phyloP scores from a whole-genome alignment of 2,113 vertebrate genomes.

The Cyprinodon variegatus region DNA sequence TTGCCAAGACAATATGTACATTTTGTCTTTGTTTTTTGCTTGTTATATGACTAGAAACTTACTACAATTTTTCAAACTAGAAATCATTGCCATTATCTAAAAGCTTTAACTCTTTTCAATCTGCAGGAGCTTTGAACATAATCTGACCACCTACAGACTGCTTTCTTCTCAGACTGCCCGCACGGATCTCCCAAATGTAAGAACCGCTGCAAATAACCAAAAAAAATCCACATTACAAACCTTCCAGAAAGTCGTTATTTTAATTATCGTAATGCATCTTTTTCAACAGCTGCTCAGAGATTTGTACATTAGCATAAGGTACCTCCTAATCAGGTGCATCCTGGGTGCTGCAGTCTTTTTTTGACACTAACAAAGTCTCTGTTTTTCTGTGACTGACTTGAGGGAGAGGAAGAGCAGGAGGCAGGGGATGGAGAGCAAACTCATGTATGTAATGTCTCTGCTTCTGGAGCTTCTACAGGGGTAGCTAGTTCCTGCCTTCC shows the following conservation, averaged over 20 bases:
- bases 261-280: conserved; percentile 42
- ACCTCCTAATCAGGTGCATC: conserved; percentile 52
- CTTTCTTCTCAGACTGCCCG: conserved; percentile 85
- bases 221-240: background rate
- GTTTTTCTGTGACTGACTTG: conserved; percentile 42
- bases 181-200: conserved; percentile 80
- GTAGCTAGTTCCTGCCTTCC: background rate
- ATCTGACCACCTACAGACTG: conserved; percentile 90
- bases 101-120: background rate
- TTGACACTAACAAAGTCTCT: conserved; percentile 55
- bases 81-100: background rate
- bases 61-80: background rate
- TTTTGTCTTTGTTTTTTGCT: background rate
- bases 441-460: conserved; percentile 43
- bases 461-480: conserved; percentile 22
- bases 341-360: conserved; percentile 53
- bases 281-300: conserved; percentile 56
- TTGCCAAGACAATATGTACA: too few relatives aligned
- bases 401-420: conserved; percentile 50
- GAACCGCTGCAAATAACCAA: background rate
- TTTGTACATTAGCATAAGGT: conserved; percentile 56
- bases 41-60: background rate
- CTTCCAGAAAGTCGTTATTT: background rate
- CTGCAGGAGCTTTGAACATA: conserved; percentile 90
- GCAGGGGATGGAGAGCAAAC: conserved; percentile 27